Percentiles rank a stretch among this genome's conserved stretches.
These are phyloP conservation scores for Eumeta japonica DNA, from an alignment of 1,140 invertebrate genomes.

Conservation along the genomic window DNA sequence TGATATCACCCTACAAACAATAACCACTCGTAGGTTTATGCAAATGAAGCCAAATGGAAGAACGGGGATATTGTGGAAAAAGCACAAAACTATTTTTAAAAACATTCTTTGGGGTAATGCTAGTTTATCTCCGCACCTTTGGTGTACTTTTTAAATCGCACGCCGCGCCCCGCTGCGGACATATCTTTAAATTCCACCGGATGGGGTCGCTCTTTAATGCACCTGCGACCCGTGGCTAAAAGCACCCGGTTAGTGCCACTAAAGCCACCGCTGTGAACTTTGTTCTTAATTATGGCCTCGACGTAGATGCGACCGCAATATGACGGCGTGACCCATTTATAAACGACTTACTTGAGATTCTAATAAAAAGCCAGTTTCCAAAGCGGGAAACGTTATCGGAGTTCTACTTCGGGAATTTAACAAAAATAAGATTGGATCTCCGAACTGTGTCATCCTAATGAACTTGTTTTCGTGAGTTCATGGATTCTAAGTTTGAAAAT, in stretches of 20 bases:
- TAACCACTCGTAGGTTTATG: background rate
- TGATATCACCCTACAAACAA: too few relatives aligned
- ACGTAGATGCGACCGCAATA: too few relatives aligned
- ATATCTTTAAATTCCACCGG: conserved; percentile 41
- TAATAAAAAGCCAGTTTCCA: background rate
- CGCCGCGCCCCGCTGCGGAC: conserved; percentile 6
- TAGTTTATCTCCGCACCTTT: background rate
- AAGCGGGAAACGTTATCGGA: background rate
- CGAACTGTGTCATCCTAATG: too few relatives aligned
- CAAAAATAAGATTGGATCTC: too few relatives aligned
- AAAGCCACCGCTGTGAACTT: too few relatives aligned
- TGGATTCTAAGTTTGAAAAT: too few relatives aligned
- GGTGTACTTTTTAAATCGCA: conserved; percentile 1
- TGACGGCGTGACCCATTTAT: too few relatives aligned
- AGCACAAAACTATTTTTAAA: background rate
- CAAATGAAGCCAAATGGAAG: background rate
- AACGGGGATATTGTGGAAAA: too few relatives aligned
- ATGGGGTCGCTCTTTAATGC: conserved; percentile 35
- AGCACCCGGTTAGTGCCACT: conserved; percentile 6
- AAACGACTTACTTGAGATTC: background rate
- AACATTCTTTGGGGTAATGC: background rate
- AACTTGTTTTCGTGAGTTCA: too few relatives aligned
- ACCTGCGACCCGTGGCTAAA: conserved; percentile 38
- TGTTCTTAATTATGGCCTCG: too few relatives aligned
- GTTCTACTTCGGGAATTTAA: too few relatives aligned